Evolutionary conservation across 2,888 invertebrate genomes (phyloP).

Genomic region (Stegana nigrithorax): DNA sequence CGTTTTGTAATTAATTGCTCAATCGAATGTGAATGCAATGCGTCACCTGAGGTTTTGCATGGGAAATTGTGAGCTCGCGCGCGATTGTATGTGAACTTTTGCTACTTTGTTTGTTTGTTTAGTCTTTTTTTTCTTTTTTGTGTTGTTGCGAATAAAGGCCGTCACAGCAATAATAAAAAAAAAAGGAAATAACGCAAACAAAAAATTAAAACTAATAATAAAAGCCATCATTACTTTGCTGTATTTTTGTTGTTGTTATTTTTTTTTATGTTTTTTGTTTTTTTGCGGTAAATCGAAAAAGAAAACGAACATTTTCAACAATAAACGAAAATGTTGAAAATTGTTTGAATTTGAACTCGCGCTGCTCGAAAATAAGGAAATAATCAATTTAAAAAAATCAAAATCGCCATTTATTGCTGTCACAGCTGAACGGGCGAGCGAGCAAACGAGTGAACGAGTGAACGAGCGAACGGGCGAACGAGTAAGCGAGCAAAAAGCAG

Average conservation of each 20-base stretch:
- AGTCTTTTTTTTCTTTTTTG: no score
- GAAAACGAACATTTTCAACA: background rate
- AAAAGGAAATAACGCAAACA: constrained; percentile 5
- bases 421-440: background rate
- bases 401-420: constrained; percentile 60
- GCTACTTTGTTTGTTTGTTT: no score
- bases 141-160: no score
- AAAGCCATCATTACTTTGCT: no score
- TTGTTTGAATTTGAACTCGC: constrained; percentile 12
- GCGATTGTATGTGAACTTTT: no score
- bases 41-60: no score
- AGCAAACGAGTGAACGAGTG: constrained; percentile 16
- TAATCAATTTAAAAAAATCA: constrained; percentile 69
- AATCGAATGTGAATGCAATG: no score
- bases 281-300: no score
- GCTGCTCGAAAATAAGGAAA: constrained; percentile 65
- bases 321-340: background rate
- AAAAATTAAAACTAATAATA: background rate
- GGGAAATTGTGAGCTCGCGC: no score
- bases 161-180: constrained; percentile 13
- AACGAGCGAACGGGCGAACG: constrained; percentile 14
- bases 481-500: constrained; percentile 8
- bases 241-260: no score
- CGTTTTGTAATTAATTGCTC: no score
- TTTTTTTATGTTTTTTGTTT: no score